Evolutionary conservation across 2,113 vertebrate genomes (phyloP).

Genomic region (Synchiropus splendidus): DNA sequence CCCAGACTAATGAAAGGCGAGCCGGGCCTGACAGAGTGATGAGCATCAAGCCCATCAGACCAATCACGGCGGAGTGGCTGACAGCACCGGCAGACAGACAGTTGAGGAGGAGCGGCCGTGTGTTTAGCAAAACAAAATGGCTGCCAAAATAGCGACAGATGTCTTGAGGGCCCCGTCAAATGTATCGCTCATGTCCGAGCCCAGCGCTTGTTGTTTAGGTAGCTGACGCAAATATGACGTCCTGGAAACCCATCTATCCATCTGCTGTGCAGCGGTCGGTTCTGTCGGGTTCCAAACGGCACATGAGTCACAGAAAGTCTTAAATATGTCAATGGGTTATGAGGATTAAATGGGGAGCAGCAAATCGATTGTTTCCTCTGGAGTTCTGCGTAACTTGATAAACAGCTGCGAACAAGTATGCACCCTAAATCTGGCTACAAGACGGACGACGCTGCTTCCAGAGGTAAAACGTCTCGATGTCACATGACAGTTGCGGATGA

Average conservation of each 20-base stretch:
- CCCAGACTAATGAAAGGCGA: constrained; percentile 96
- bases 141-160: constrained; percentile 43
- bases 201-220: constrained; percentile 1
- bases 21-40: constrained; percentile 88
- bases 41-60: constrained; percentile 88
- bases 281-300: constrained; percentile 6
- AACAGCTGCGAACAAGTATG: constrained; percentile 14
- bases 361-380: constrained; percentile 12
- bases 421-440: constrained; percentile 5
- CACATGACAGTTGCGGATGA: too few species aligned
- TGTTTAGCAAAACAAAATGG: constrained; percentile 63
- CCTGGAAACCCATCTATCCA: constrained; percentile 14
- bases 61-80: constrained; percentile 82
- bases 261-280: background rate
- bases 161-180: constrained; percentile 28
- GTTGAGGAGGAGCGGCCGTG: constrained; percentile 47
- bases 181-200: constrained; percentile 20
- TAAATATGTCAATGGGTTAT: constrained; percentile 41
- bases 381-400: constrained; percentile 8
- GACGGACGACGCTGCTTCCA: too few species aligned
- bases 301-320: constrained; percentile 20
- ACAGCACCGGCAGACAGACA: constrained; percentile 66
- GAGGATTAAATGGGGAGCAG: constrained; percentile 14
- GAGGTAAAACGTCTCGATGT: too few species aligned
- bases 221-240: constrained; percentile 1